phyloP scores from a whole-genome alignment of 2,113 vertebrate genomes.

The Tetrao urogallus region DNA sequence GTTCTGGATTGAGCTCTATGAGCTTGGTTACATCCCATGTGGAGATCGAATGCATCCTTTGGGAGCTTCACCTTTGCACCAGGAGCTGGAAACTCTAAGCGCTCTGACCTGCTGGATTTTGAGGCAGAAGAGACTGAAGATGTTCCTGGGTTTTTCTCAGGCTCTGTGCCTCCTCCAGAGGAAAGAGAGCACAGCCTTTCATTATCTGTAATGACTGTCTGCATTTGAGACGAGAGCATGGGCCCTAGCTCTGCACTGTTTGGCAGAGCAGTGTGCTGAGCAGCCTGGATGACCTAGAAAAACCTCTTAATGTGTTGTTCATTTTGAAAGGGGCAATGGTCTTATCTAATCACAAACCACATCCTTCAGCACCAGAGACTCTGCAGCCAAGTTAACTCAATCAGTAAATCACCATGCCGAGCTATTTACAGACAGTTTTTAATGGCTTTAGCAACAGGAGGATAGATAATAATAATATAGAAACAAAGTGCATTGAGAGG shows the following conservation, averaged over 20 bases:
- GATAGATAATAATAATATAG: not conserved
- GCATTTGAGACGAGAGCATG: not conserved
- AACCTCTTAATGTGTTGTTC: constrained; percentile 4
- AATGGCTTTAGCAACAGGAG: constrained; percentile 18
- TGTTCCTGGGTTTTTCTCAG: not conserved
- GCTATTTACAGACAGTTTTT: constrained; percentile 21
- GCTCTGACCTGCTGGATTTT: not conserved
- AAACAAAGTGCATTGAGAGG: not conserved
- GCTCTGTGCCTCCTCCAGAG: not conserved
- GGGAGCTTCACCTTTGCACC: not conserved
- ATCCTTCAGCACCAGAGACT: constrained; percentile 19
- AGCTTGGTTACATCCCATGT: not conserved
- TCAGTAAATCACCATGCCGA: constrained; percentile 35
- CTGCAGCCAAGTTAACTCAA: constrained; percentile 49
- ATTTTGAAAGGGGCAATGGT: not conserved
- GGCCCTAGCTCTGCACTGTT: not conserved
- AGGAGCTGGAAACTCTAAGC: not conserved
- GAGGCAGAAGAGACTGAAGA: not conserved
- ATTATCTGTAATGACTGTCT: constrained; percentile 10
- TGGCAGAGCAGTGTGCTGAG: not conserved
- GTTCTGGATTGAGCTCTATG: not conserved
- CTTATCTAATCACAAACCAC: constrained; percentile 51
- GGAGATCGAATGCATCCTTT: not conserved
- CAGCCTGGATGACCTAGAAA: constrained; percentile 46
- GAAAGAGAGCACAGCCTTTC: not conserved